phyloP scores from a whole-genome alignment of 2,888 invertebrate genomes.

The Mesorhabditis belari region DNA sequence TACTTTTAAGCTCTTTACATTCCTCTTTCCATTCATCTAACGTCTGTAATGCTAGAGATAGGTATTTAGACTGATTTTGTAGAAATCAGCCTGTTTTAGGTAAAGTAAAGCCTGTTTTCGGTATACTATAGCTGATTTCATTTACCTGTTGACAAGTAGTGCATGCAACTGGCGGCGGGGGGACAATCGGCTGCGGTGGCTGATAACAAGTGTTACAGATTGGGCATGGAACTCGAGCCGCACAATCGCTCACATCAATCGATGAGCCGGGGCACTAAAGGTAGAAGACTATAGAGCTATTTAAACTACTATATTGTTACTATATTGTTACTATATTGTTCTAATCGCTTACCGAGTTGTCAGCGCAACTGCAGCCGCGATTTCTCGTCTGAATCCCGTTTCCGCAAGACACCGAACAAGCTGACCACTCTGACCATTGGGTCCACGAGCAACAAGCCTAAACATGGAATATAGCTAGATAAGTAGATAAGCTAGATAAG shows the following conservation, averaged over 20 bases:
- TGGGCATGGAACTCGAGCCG: conserved; percentile 23
- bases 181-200: conserved; percentile 10
- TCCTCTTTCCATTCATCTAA: background rate
- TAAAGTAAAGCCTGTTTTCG: too few relatives aligned
- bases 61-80: too few relatives aligned
- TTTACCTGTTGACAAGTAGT: background rate
- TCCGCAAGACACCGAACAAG: conserved; percentile 26
- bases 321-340: too few relatives aligned
- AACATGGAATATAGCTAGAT: background rate
- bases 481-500: background rate
- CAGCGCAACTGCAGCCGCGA: conserved; percentile 22
- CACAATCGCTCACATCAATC: conserved; percentile 22
- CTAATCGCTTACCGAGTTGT: background rate
- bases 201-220: conserved; percentile 22
- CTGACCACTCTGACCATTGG: conserved; percentile 25
- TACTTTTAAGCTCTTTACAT: too few relatives aligned
- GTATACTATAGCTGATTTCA: background rate
- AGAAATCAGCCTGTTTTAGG: too few relatives aligned
- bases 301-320: too few relatives aligned
- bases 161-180: background rate
- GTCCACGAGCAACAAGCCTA: conserved; percentile 26
- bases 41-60: too few relatives aligned
- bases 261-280: conserved; percentile 29
- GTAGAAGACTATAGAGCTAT: too few relatives aligned
- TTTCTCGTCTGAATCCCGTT: conserved; percentile 17